Percentiles rank a stretch among this genome's conserved stretches.
These are phyloP conservation scores for Eupithecia inturbata DNA, from an alignment of 2,888 invertebrate genomes.

Conservation along the genomic window DNA sequence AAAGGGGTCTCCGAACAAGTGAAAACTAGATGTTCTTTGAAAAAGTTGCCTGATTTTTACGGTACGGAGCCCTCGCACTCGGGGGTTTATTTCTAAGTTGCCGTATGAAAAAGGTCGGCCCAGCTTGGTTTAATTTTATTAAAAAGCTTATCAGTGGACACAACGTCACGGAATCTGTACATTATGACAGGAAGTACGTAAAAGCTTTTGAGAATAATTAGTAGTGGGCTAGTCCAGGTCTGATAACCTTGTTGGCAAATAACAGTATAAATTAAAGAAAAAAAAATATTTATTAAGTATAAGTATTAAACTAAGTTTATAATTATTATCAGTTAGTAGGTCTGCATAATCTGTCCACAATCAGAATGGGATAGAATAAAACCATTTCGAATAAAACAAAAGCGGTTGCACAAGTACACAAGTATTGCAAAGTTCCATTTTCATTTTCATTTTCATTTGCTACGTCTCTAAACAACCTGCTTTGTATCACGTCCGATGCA, in stretches of 20 bases:
- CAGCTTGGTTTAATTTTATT: background rate
- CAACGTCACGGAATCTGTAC: slow-evolving; percentile 2
- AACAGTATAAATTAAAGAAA: background rate
- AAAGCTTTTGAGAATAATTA: slow-evolving; percentile 11
- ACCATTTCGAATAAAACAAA: background rate
- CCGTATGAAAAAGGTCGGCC: background rate
- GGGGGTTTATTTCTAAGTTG: too few relatives aligned
- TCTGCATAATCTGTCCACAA: background rate
- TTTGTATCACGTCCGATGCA: background rate
- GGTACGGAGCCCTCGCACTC: too few relatives aligned
- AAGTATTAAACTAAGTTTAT: background rate
- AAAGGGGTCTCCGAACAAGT: too few relatives aligned
- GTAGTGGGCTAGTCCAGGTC: background rate
- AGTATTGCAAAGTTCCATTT: background rate
- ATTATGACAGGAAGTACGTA: background rate
- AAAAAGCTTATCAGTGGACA: slow-evolving; percentile 4
- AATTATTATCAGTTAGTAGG: background rate
- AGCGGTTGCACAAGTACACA: background rate
- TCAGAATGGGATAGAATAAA: background rate
- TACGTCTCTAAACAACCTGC: background rate
- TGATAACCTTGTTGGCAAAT: background rate
- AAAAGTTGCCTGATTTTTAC: too few relatives aligned
- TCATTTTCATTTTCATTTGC: too few relatives aligned
- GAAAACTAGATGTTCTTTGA: too few relatives aligned
- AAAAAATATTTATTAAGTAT: too few relatives aligned